Evolutionary conservation across 2,888 invertebrate genomes (phyloP).

Genomic region (Melanostoma mellinum): DNA sequence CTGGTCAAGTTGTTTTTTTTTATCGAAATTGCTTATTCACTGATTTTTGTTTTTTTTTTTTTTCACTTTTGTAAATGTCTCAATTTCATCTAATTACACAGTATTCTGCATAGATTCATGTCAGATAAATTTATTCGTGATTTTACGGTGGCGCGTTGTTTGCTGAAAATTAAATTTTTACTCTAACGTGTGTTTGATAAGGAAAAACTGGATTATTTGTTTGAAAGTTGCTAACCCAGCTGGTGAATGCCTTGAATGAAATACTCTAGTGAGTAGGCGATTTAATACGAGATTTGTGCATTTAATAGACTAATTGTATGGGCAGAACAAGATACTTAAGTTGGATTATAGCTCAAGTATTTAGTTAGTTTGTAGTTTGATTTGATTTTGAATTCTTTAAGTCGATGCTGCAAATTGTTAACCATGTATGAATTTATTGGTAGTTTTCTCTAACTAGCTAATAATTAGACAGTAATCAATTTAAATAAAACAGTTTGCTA

Average conservation of each 20-base stretch:
- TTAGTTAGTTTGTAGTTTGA: too few species aligned
- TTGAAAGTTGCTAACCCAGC: constrained; percentile 26
- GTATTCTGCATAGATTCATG: constrained; percentile 8
- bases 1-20: too few species aligned
- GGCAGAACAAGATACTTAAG: not conserved
- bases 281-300: not conserved
- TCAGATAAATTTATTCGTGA: constrained; percentile 26
- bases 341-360: too few species aligned
- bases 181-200: too few species aligned
- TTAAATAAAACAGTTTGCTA: too few species aligned
- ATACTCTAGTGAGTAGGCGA: too few species aligned
- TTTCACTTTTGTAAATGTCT: constrained; percentile 26
- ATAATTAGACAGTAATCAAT: too few species aligned
- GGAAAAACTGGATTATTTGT: not conserved
- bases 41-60: constrained; percentile 4
- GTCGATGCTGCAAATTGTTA: too few species aligned
- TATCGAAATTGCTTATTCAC: not conserved
- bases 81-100: constrained; percentile 43
- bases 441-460: too few species aligned
- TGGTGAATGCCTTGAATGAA: not conserved
- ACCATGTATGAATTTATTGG: too few species aligned
- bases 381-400: too few species aligned
- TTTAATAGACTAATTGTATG: not conserved
- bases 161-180: not conserved
- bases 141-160: not conserved